Conservation (phyloP, 2,797 vertebrate genomes). For the Erethizon dorsatum region DNA sequence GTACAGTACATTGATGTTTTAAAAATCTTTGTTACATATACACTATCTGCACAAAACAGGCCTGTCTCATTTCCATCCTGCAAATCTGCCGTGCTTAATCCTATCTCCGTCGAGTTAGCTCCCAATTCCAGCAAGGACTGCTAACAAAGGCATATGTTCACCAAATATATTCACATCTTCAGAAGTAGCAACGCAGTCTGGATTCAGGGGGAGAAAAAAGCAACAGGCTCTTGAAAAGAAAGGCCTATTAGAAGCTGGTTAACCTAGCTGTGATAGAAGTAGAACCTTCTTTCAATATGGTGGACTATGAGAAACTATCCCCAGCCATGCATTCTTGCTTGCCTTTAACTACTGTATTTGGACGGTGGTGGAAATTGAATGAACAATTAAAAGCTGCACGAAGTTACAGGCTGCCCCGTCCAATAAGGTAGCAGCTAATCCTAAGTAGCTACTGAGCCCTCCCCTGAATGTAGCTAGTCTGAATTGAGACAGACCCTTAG, state of each 20-base stretch:
- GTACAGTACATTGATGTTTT: slow-evolving; percentile 9
- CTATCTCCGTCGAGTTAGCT: slow-evolving; percentile 33
- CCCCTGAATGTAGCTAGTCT: background rate
- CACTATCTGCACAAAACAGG: slow-evolving; percentile 48
- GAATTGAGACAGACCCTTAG: background rate
- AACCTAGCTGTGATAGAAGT: background rate
- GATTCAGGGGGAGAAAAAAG: too few species aligned
- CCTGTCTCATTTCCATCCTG: slow-evolving; percentile 51
- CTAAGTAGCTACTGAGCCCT: background rate
- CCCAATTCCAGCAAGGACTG: slow-evolving; percentile 49
- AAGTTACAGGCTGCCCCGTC: background rate
- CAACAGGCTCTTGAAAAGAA: background rate
- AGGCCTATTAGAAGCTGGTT: background rate
- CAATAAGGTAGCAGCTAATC: background rate
- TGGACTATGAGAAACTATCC: slow-evolving; percentile 33
- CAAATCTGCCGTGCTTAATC: slow-evolving; percentile 3
- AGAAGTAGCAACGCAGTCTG: background rate
- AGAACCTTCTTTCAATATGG: background rate
- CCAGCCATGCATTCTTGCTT: background rate
- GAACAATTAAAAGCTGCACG: slow-evolving; percentile 7
- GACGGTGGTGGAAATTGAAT: slow-evolving; percentile 6
- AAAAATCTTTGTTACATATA: slow-evolving; percentile 49
- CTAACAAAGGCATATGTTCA: slow-evolving; percentile 60
- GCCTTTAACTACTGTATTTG: background rate
- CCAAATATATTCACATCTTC: slow-evolving; percentile 62